These are phyloP conservation scores for Dendronephthya gigantea DNA, from an alignment of 64 coral and sea anemone species.

Conservation along the genomic window DNA sequence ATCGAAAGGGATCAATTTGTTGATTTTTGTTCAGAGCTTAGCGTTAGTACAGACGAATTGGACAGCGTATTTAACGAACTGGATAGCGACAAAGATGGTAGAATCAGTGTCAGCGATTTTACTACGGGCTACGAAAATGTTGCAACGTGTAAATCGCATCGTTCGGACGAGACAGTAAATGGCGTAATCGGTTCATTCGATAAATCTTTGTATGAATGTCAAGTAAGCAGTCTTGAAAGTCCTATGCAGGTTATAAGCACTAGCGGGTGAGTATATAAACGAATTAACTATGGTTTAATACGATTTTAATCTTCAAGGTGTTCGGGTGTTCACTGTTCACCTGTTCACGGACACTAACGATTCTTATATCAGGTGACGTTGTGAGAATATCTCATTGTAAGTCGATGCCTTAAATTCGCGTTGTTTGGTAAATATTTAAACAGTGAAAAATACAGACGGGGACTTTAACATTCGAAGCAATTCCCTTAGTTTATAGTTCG, in stretches of 20 bases:
- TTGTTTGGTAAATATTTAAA: no score
- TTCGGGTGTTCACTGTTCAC: no score
- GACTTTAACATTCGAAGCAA: no score
- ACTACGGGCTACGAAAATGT: slow-evolving; percentile 49
- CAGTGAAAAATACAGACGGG: no score
- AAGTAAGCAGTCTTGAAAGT: not conserved
- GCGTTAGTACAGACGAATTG: slow-evolving; percentile 44
- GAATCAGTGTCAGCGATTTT: slow-evolving; percentile 74
- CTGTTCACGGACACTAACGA: no score
- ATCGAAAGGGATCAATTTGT: slow-evolving; percentile 66
- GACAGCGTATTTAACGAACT: slow-evolving; percentile 57
- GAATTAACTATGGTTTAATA: not conserved
- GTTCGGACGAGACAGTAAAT: slow-evolving; percentile 8
- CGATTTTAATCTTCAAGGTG: not conserved
- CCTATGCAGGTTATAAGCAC: not conserved
- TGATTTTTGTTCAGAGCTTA: slow-evolving; percentile 65
- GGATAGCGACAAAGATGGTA: slow-evolving; percentile 64
- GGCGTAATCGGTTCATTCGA: not conserved
- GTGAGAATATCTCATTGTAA: no score
- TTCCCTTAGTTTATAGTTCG: no score
- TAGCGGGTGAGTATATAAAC: not conserved
- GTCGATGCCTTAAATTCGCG: no score
- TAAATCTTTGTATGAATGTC: not conserved
- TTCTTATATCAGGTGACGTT: no score
- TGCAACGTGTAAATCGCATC: not conserved